These are phyloP conservation scores for Athene cunicularia DNA, from an alignment of 2,113 vertebrate species.

Conservation along the genomic window DNA sequence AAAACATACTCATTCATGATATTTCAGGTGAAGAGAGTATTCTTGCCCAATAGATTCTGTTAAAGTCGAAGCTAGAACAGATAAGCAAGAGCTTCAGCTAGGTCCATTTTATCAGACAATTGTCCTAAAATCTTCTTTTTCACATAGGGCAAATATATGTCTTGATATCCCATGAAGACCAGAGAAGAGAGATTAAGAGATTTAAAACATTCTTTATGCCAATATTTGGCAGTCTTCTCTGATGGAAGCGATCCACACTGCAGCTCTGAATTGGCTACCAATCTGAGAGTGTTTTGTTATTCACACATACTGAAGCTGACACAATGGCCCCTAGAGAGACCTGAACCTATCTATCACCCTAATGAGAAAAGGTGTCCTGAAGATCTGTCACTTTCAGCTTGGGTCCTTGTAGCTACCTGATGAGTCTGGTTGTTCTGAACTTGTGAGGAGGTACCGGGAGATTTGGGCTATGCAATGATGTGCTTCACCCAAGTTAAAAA, in stretches of 20 bases:
- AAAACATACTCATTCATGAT: neutral
- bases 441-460: neutral
- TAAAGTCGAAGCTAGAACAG: neutral
- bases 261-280: neutral
- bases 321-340: neutral
- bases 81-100: neutral
- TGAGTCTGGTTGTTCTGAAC: neutral
- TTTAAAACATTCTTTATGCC: neutral
- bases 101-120: neutral
- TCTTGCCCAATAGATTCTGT: neutral
- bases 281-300: accelerated
- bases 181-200: neutral
- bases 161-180: neutral
- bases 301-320: neutral
- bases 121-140: neutral
- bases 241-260: neutral
- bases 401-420: neutral
- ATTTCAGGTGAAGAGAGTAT: neutral
- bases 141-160: neutral
- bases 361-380: neutral
- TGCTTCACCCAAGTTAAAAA: neutral
- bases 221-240: neutral
- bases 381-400: neutral
- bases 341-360: neutral
- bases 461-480: neutral